phyloP scores from a whole-genome alignment of 2,113 vertebrate genomes.

The Craseonycteris thonglongyai region DNA sequence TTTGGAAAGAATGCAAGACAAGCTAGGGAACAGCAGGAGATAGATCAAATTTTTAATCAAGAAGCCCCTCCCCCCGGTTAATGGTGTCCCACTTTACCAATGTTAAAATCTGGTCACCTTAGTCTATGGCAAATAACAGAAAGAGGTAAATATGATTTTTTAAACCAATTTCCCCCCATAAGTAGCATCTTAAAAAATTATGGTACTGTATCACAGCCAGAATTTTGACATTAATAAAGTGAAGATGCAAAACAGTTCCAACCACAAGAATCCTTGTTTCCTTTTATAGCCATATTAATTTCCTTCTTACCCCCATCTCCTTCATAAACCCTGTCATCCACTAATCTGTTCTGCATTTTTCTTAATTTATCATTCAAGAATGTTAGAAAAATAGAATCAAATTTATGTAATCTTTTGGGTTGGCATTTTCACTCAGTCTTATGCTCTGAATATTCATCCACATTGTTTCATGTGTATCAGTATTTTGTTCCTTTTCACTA shows the following conservation, averaged over 20 bases:
- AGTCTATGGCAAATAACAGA: no score
- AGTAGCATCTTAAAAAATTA: background rate
- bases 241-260: background rate
- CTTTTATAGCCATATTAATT: background rate
- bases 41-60: no score
- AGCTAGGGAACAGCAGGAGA: no score
- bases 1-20: no score
- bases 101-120: no score
- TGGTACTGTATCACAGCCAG: background rate
- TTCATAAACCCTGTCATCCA: background rate
- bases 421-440: background rate
- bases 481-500: background rate
- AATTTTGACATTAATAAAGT: background rate
- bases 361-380: background rate
- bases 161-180: background rate
- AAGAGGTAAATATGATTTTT: background rate
- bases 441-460: background rate
- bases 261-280: background rate
- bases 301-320: background rate
- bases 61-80: no score
- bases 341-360: background rate
- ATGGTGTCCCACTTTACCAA: no score
- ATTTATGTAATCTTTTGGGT: background rate
- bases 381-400: background rate
- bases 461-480: background rate